Evolutionary conservation across 2,797 vertebrate species (phyloP).

Genomic region (Eospalax fontanierii): DNA sequence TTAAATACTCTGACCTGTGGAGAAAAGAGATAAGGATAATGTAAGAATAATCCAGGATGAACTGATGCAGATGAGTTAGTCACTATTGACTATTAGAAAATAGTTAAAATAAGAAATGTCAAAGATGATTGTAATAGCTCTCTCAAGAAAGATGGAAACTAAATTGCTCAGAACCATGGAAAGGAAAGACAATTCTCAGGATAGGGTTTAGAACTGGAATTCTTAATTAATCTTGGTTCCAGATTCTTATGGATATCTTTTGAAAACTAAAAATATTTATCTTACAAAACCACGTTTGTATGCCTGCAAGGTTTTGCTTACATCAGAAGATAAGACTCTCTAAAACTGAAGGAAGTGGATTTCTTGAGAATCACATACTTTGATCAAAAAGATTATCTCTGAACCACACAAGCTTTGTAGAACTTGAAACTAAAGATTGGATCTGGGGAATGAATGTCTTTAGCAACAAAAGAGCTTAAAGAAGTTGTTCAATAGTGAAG

Average conservation of each 20-base stretch:
- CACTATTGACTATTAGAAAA: background rate
- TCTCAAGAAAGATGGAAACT: slow-evolving; percentile 2
- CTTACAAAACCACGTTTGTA: background rate
- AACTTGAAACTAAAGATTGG: background rate
- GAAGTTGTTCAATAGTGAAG: background rate
- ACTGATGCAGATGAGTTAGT: background rate
- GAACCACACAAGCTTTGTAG: background rate
- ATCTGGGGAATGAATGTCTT: background rate
- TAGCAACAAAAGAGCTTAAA: background rate
- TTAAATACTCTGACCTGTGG: background rate
- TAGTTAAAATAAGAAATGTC: slow-evolving; percentile 1
- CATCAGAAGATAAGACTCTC: background rate
- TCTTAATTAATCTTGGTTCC: background rate
- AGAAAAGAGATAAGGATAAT: background rate
- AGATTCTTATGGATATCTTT: background rate
- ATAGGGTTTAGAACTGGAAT: background rate
- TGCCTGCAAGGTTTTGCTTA: background rate
- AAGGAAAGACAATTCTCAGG: background rate
- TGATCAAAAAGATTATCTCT: background rate
- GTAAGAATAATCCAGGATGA: background rate
- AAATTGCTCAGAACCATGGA: slow-evolving; percentile 29
- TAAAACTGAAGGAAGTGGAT: background rate
- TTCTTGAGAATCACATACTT: background rate
- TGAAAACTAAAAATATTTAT: background rate
- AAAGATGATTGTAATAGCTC: background rate